Percentiles rank a stretch among this genome's conserved stretches.
Evolutionary conservation across 2,113 vertebrate species (phyloP).

Genomic region (Pardalotus punctatus): DNA sequence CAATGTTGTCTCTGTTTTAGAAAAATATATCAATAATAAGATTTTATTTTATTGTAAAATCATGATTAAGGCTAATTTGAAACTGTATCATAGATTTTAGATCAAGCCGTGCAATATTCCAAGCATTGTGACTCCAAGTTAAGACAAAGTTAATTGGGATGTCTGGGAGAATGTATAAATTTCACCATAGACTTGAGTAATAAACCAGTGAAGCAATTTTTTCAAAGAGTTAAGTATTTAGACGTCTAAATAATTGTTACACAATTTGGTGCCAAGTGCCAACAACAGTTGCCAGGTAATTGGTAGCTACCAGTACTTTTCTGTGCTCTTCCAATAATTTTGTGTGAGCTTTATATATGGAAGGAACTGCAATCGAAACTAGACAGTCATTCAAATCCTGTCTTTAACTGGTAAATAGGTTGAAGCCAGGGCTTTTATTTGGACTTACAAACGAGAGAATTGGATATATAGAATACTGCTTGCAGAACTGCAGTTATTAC

Average conservation of each 20-base stretch:
- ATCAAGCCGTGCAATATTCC: background rate
- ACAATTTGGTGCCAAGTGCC: background rate
- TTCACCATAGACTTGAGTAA: background rate
- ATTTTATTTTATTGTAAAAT: background rate
- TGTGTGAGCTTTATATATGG: background rate
- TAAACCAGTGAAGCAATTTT: background rate
- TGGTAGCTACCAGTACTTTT: background rate
- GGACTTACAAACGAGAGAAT: background rate
- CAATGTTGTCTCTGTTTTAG: background rate
- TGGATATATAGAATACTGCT: fast-evolving
- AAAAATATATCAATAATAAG: background rate
- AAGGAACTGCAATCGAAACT: background rate
- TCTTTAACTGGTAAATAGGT: background rate
- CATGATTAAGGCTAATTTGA: background rate
- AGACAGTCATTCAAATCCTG: background rate
- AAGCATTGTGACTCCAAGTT: background rate
- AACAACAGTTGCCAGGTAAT: background rate
- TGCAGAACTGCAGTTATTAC: background rate
- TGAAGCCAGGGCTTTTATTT: background rate
- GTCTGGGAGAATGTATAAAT: background rate
- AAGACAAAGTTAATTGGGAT: background rate
- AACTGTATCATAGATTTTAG: background rate
- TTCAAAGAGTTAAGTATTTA: background rate
- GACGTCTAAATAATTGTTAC: background rate
- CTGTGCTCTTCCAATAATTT: background rate